Conservation (phyloP, 2,888 invertebrate species). For the Lycophotia porphyrea region DNA sequence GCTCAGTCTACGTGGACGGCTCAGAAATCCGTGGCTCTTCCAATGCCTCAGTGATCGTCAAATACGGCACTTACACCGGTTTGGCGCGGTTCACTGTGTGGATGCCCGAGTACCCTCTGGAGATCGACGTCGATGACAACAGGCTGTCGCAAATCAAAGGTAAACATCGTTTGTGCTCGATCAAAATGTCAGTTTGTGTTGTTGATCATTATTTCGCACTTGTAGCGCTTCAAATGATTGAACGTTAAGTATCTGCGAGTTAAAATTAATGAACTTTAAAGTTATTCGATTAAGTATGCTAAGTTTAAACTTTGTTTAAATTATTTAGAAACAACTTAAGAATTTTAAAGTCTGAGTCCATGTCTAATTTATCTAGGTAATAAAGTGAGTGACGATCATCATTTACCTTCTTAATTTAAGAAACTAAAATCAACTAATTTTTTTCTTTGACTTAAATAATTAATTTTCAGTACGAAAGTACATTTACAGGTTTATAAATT, state of each 20-base stretch:
- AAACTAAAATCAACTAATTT: conserved; percentile 13
- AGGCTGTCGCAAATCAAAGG: conserved; percentile 97
- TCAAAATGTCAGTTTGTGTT: conserved; percentile 16
- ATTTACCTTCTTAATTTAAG: conserved; percentile 4
- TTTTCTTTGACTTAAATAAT: not conserved
- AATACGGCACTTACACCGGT: conserved; percentile 97
- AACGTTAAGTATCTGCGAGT: not conserved
- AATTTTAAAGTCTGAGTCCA: not conserved
- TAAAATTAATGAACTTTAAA: conserved; percentile 17
- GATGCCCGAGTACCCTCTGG: conserved; percentile 98
- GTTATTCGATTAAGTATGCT: conserved; percentile 1
- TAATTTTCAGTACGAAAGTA: not conserved
- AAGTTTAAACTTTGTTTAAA: conserved; percentile 21
- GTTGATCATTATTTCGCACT: conserved; percentile 38
- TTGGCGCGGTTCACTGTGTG: conserved; percentile 97
- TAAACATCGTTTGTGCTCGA: conserved; percentile 58
- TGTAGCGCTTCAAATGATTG: conserved; percentile 1
- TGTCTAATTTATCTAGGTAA: not conserved
- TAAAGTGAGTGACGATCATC: not conserved
- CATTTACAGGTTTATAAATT: not conserved
- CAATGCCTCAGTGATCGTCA: conserved; percentile 97
- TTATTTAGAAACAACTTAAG: not conserved
- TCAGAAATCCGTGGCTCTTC: conserved; percentile 98
- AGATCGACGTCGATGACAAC: conserved; percentile 96
- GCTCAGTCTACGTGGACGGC: conserved; percentile 98